These are phyloP conservation scores for Psilanteris sp. DNA, from an alignment of 1,140 invertebrate species.

Conservation along the genomic window DNA sequence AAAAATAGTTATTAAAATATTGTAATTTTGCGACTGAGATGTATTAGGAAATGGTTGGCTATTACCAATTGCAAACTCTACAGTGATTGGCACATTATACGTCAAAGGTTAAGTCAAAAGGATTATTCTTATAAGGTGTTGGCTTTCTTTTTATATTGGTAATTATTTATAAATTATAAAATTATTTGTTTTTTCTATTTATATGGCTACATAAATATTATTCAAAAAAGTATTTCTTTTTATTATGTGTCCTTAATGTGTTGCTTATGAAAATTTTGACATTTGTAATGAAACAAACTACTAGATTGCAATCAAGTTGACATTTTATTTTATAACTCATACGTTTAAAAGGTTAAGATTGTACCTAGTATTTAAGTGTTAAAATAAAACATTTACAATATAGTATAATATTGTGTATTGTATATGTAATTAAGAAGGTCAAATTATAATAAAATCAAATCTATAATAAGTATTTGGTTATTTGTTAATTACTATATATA, in stretches of 20 bases:
- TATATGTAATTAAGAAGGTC: constrained; percentile 44
- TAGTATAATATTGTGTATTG: no score
- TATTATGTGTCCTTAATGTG: neutral
- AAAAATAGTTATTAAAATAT: constrained; percentile 33
- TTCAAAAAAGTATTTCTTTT: no score
- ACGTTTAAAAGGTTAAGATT: constrained; percentile 42
- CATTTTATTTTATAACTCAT: constrained; percentile 50
- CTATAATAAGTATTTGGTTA: no score
- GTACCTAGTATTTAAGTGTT: constrained; percentile 10
- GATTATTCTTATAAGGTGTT: constrained; percentile 44
- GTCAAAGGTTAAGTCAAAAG: constrained; percentile 48
- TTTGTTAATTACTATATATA: no score
- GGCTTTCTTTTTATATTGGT: constrained; percentile 53
- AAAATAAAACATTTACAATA: no score
- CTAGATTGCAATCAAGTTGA: constrained; percentile 50
- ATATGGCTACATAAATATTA: neutral
- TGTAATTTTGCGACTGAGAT: constrained; percentile 12
- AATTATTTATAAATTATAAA: constrained; percentile 35
- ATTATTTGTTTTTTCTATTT: constrained; percentile 2
- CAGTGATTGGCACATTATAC: constrained; percentile 28
- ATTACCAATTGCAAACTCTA: constrained; percentile 11
- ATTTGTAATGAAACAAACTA: constrained; percentile 15
- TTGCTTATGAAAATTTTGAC: constrained; percentile 27
- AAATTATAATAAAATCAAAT: no score
- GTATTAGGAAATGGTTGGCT: constrained; percentile 10